A percentile compares a stretch with the other conserved stretches of the same genome.
Evolutionary conservation across 2,797 vertebrate genomes (phyloP).

Genomic region (Macropus fuliginosus): DNA sequence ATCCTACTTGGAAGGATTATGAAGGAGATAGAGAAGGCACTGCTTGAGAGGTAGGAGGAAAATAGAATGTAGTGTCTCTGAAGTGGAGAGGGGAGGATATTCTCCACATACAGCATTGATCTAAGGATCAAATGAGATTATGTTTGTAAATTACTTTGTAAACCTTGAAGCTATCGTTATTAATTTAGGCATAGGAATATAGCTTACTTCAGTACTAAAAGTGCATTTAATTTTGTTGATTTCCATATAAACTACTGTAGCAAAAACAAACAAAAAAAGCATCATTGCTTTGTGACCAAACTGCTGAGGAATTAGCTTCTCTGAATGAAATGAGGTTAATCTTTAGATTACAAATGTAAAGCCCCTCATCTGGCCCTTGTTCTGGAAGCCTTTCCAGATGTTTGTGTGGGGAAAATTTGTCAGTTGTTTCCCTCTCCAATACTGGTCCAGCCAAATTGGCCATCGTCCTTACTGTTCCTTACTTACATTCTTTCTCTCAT

Average conservation of each 20-base stretch:
- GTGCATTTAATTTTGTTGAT: neutral
- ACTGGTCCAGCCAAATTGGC: neutral
- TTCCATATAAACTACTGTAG: neutral
- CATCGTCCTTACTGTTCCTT: neutral
- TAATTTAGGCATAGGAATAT: neutral
- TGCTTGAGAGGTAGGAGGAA: too few species aligned
- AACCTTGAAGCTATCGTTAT: neutral
- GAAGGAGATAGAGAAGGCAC: neutral
- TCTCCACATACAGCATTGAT: neutral
- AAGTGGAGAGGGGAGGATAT: neutral
- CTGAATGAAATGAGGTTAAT: neutral
- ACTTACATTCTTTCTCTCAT: neutral
- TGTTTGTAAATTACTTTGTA: neutral
- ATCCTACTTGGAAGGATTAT: neutral
- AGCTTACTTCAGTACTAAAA: neutral
- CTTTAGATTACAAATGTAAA: neutral
- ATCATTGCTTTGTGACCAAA: neutral
- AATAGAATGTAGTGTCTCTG: neutral
- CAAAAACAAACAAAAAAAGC: neutral
- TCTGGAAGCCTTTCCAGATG: too few species aligned
- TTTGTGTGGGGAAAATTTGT: neutral
- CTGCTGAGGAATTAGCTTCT: neutral
- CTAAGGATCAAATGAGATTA: neutral
- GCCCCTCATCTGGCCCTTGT: too few species aligned
- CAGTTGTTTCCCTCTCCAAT: neutral